Conservation (phyloP, 35 echinoderm and acorn worm species). For the Apostichopus parvimensis region DNA sequence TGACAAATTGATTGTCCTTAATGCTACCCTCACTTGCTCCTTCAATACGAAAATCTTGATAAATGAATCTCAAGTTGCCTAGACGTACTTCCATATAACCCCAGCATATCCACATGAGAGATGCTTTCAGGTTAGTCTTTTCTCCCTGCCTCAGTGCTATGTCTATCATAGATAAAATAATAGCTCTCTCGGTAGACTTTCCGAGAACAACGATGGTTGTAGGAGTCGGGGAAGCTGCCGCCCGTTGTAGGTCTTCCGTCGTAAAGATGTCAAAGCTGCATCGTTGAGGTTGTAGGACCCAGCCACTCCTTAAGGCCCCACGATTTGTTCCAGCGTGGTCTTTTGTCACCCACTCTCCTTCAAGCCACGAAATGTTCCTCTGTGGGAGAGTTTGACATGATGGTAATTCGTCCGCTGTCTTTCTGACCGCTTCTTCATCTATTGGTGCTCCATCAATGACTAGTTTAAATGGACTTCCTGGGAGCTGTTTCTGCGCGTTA, state of each 20-base stretch:
- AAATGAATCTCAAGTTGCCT: conserved; percentile 15
- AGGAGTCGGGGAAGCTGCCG: not conserved
- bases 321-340: not conserved
- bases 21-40: not conserved
- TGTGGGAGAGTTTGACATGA: conserved; percentile 17
- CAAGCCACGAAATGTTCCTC: not conserved
- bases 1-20: not conserved
- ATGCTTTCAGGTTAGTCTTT: not conserved
- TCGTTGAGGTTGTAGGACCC: conserved; percentile 3
- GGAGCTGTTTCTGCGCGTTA: not conserved
- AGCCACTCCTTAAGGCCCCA: conserved; percentile 16
- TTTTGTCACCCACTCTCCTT: conserved; percentile 1
- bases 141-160: not conserved
- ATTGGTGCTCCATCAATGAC: not conserved
- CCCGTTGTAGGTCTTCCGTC: not conserved
- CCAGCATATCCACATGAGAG: conserved; percentile 13
- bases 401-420: not conserved
- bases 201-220: conserved; percentile 11
- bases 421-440: not conserved
- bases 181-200: conserved; percentile 6
- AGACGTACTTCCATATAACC: conserved; percentile 4
- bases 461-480: not conserved
- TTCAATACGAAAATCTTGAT: conserved; percentile 36
- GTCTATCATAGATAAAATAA: conserved; percentile 21
- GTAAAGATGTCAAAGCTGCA: conserved; percentile 37